Base-by-base conservation (phyloP, 2,113 vertebrate species). In the Paramisgurnus dabryanus region DNA sequence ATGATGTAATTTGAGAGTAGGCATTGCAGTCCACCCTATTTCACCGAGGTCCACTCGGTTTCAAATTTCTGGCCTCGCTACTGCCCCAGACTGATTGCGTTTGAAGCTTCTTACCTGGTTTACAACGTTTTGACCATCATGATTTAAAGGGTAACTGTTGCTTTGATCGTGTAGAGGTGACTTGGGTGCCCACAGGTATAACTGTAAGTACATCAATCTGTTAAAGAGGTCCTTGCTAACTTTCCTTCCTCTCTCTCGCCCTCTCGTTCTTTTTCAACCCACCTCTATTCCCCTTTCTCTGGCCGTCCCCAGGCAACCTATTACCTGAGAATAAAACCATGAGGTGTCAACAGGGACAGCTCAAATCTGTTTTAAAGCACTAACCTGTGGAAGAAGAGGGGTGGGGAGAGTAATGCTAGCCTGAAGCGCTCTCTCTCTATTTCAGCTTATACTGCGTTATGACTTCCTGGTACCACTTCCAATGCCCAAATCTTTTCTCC, bases 301-400 rank as follows among this genome's bases (percentile, higher is more conserved):
- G 17, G 41, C 53, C 34, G 60, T 67, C 79, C 71, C 27, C 41
- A 75, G 53, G 79, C 71, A 11, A 47, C 71, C 79, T 60, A 81
- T 81, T 81, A 75, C 79, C 63, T 67, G 71, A 67, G 57, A 76
- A 75, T 81, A 76, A 81, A 81, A 68, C 71, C 70, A 67, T 60
- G 22, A 81, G 71, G 70, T 75, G 63, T 75, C 79, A 60, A 81
- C 71, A 75, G 27, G 15, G 50, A 64, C 43, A 61, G 79, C 65
- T 67, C 53, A 73, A 76, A 76, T 81, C 71, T 76, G 53, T 81
- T 67, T 75, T 75, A 81, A 67, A 81, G 53, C 71, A 40, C 79
- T 75, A 41, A 67, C 68, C 17, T 41, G 64, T 1, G 15, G 10
- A 7, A 5, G 58, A 12, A 17, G 67, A 61, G 55, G 47, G 43